Conservation (phyloP, 2,113 vertebrate species). For the Anguilla rostrata region DNA sequence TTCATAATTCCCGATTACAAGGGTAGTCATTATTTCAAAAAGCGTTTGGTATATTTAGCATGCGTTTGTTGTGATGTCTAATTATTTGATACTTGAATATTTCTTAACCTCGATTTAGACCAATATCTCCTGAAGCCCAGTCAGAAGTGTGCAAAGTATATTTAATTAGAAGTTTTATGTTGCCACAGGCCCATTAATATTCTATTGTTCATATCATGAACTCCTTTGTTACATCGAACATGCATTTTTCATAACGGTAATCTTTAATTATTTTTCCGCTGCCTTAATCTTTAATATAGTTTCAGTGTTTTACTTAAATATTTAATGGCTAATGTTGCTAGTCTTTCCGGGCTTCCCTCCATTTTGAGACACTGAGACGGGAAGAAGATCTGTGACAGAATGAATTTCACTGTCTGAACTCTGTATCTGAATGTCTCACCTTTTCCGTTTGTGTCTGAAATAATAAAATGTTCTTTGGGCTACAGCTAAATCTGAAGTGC, state of each 20-base stretch:
- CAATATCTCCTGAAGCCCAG: background rate
- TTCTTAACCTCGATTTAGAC: background rate
- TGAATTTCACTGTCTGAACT: constrained; percentile 47
- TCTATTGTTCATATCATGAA: constrained; percentile 72
- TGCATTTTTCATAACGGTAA: constrained; percentile 72
- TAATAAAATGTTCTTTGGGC: background rate
- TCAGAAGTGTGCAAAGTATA: constrained; percentile 35
- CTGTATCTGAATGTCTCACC: constrained; percentile 42
- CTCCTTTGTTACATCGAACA: constrained; percentile 69
- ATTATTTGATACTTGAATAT: background rate
- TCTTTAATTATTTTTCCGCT: constrained; percentile 74
- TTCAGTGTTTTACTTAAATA: constrained; percentile 71
- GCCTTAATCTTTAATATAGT: constrained; percentile 72
- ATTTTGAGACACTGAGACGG: constrained; percentile 32
- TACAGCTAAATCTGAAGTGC: background rate
- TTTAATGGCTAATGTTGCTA: constrained; percentile 65
- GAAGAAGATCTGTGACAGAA: constrained; percentile 38
- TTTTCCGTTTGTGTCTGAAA: constrained; percentile 14
- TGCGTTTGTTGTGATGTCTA: background rate
- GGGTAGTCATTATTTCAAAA: background rate
- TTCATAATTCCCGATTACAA: constrained; percentile 44
- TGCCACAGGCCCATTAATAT: constrained; percentile 67
- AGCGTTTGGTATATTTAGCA: background rate
- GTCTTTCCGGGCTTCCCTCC: constrained; percentile 58
- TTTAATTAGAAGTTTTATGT: constrained; percentile 60